Evolutionary conservation across 2,113 vertebrate genomes (phyloP).

Genomic region (Takifugu bimaculatus): DNA sequence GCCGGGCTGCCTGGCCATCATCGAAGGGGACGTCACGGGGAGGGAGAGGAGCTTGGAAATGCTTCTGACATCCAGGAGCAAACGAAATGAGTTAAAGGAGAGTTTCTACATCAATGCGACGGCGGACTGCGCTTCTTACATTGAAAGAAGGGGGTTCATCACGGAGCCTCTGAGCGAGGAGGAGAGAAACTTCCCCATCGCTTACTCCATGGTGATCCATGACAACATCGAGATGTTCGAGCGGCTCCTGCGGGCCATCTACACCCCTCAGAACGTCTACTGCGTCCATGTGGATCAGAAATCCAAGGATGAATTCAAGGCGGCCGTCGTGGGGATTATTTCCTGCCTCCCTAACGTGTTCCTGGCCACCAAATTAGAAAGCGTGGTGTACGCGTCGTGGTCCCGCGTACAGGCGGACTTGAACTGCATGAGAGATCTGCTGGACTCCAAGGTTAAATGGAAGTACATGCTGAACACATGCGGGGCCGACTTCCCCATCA

Average conservation of each 20-base stretch:
- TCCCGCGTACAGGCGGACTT: constrained; percentile 89
- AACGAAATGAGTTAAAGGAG: constrained; percentile 21
- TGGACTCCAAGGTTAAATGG: constrained; percentile 76
- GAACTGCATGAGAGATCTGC: constrained; percentile 88
- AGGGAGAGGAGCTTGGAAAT: constrained; percentile 34
- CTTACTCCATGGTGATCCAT: constrained; percentile 91
- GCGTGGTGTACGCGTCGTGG: constrained; percentile 86
- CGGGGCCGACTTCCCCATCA: constrained; percentile 89
- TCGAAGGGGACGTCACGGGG: constrained; percentile 63
- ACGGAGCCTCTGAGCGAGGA: constrained; percentile 77
- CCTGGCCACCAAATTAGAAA: constrained; percentile 78
- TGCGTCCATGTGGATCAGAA: constrained; percentile 86
- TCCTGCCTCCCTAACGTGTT: constrained; percentile 91
- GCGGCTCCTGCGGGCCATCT: constrained; percentile 81
- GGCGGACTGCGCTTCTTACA: constrained; percentile 75
- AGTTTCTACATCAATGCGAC: constrained; percentile 76
- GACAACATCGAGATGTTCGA: constrained; percentile 91
- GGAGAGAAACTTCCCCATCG: constrained; percentile 80
- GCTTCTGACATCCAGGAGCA: constrained; percentile 54
- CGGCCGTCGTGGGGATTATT: constrained; percentile 75
- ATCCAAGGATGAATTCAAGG: constrained; percentile 65
- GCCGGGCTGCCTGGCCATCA: constrained; percentile 72
- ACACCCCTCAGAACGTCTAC: constrained; percentile 88
- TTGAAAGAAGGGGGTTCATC: constrained; percentile 71
- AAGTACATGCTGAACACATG: constrained; percentile 90